Conservation (phyloP, 2,888 invertebrate species). For the Hirtodrosophila confusa region DNA sequence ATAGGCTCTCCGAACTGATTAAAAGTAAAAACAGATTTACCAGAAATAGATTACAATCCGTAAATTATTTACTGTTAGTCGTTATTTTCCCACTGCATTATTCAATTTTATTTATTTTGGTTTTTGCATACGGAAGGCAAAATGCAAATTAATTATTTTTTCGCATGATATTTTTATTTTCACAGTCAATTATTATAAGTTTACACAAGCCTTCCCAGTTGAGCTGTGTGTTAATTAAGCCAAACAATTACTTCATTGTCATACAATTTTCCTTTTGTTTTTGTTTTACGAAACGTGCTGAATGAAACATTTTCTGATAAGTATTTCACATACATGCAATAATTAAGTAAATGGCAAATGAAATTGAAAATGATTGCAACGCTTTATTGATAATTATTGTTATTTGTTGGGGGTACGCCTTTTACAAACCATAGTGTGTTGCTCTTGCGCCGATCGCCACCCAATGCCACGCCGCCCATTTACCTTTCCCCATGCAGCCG, state of each 20-base stretch:
- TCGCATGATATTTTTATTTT: conserved; percentile 42
- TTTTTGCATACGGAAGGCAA: conserved; percentile 14
- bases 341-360: conserved; percentile 21
- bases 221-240: conserved; percentile 62
- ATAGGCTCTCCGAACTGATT: no score
- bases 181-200: conserved; percentile 60
- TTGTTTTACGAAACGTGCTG: conserved; percentile 42
- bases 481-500: conserved; percentile 18
- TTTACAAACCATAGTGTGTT: conserved; percentile 6
- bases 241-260: conserved; percentile 61
- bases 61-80: no score
- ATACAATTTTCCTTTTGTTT: conserved; percentile 23
- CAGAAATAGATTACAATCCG: no score
- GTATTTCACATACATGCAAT: conserved; percentile 24
- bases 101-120: conserved; percentile 1
- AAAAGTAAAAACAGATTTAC: no score
- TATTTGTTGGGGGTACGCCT: conserved; percentile 3
- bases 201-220: conserved; percentile 46
- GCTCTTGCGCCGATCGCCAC: conserved; percentile 38
- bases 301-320: conserved; percentile 32
- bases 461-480: conserved; percentile 31
- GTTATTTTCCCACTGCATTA: no score
- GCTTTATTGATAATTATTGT: conserved; percentile 30
- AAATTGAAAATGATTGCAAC: conserved; percentile 32
- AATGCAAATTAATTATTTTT: conserved; percentile 41